These are phyloP conservation scores for Aphis gossypii DNA, from an alignment of 1,140 invertebrate genomes.

Conservation along the genomic window DNA sequence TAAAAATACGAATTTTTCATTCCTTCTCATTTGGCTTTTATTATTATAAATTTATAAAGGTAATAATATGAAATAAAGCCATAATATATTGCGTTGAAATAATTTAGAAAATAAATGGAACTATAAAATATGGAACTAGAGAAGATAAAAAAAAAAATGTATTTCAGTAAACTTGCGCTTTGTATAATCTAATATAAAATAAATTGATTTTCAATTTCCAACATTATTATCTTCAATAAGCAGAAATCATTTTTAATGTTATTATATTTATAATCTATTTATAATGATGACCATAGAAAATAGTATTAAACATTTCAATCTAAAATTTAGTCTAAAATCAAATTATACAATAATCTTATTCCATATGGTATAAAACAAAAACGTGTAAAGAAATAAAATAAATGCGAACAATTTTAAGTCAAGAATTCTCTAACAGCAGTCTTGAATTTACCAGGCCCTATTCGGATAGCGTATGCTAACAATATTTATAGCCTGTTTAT, in stretches of 20 bases:
- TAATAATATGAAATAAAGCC: background rate
- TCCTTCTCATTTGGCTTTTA: too few relatives aligned
- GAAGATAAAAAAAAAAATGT: background rate
- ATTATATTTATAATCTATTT: background rate
- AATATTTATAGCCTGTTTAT: constrained; percentile 4
- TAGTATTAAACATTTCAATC: background rate
- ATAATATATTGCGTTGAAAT: background rate
- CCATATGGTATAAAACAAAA: background rate
- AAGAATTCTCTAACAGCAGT: background rate
- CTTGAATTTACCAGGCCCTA: background rate
- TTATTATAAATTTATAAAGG: too few relatives aligned
- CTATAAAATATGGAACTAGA: background rate
- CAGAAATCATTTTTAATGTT: background rate
- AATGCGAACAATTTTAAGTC: background rate
- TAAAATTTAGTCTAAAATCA: background rate
- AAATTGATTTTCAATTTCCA: constrained; percentile 19
- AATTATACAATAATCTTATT: background rate
- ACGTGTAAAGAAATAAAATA: background rate
- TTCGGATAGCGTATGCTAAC: background rate
- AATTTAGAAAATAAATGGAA: background rate
- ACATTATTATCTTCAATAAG: background rate
- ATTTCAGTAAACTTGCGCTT: background rate
- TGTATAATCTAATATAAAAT: background rate
- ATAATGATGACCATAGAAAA: background rate
- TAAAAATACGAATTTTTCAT: too few relatives aligned